Base-by-base conservation (phyloP, 1,140 invertebrate genomes). In the Telenomus remus region DNA sequence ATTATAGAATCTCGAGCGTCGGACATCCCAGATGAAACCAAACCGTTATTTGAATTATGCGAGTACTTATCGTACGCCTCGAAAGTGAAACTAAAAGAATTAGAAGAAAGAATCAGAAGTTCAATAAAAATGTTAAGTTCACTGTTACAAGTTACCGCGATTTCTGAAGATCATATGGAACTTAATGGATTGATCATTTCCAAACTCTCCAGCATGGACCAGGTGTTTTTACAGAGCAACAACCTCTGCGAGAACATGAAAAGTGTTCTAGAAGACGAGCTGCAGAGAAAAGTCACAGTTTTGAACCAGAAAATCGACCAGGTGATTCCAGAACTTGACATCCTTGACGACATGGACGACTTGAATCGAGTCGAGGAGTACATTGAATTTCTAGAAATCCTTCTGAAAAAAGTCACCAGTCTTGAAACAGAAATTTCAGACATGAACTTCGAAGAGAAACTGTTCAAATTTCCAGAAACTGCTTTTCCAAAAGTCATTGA, bases 381-480 rank as follows among this genome's bases (percentile, higher is more conserved):
- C 50, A 51, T 79, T 50, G 81, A 87, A 70, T 78, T 92, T 81
- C 88, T 92, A 0, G 81, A 86, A n/a, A 85, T 87, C 15, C 85
- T 93, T 10, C 87, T 91, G 48, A 89, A 89, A 60, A 87, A 90
- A 78, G 82, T 94, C 11, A 80, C 88, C 49, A 80, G 89, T 43
- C 82, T 92, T 10, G 84, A 91, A 50, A 85, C 89, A 19, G 85
- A 89, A 34, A 90, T 92, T 46, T 71, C 84, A 12, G 90, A 89
- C 86, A 91, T 93, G 33, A 93, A 94, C 78, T 86, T 91, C 78
- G 93, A 94, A 84, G 93, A 94, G 83, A 87, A 82, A 1, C 81
- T 94, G 1, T 93, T 93, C 69, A 93, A 93, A 77, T 91, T 92
- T 79, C 90, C 91, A 1, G 84, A 91, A 47, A 91, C 91, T n/a